Evolutionary conservation across 1,140 invertebrate species (phyloP).

Genomic region (Asobara japonica): DNA sequence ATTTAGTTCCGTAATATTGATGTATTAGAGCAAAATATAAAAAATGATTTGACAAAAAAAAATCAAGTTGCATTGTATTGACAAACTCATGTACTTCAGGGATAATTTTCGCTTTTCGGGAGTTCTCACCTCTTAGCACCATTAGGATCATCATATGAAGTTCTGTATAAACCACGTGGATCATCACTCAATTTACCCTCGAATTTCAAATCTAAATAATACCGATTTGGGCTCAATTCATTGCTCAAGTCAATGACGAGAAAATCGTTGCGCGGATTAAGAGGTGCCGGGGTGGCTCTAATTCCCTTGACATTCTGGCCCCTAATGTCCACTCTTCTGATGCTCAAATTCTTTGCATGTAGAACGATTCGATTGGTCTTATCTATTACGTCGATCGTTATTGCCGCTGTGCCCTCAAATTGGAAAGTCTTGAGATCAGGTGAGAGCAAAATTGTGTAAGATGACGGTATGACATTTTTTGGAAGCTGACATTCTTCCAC

Average conservation of each 20-base stretch:
- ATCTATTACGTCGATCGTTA: constrained; percentile 1
- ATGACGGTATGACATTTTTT: constrained; percentile 60
- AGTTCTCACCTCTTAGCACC: constrained; percentile 29
- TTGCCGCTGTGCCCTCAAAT: constrained; percentile 34
- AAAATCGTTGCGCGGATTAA: constrained; percentile 7
- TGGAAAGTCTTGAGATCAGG: constrained; percentile 37
- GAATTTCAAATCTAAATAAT: constrained; percentile 30
- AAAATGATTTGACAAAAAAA: too few relatives aligned
- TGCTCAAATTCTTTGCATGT: constrained; percentile 39
- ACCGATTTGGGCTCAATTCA: not conserved
- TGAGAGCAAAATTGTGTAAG: constrained; percentile 34
- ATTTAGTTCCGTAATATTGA: too few relatives aligned
- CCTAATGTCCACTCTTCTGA: not conserved
- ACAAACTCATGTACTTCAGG: not conserved
- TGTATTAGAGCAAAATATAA: too few relatives aligned
- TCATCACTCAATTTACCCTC: constrained; percentile 30
- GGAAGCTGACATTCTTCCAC: constrained; percentile 68
- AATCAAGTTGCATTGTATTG: too few relatives aligned
- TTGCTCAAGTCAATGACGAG: not conserved
- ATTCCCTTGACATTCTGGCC: too few relatives aligned
- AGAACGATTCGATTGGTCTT: constrained; percentile 26
- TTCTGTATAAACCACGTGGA: constrained; percentile 42
- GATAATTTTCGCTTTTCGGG: not conserved
- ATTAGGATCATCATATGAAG: constrained; percentile 33
- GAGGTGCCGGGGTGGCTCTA: too few relatives aligned